Percentiles rank a stretch among this genome's conserved stretches.
These are phyloP conservation scores for Drosophila rhopaloa DNA, from an alignment of 1,140 invertebrate genomes.

Conservation along the genomic window DNA sequence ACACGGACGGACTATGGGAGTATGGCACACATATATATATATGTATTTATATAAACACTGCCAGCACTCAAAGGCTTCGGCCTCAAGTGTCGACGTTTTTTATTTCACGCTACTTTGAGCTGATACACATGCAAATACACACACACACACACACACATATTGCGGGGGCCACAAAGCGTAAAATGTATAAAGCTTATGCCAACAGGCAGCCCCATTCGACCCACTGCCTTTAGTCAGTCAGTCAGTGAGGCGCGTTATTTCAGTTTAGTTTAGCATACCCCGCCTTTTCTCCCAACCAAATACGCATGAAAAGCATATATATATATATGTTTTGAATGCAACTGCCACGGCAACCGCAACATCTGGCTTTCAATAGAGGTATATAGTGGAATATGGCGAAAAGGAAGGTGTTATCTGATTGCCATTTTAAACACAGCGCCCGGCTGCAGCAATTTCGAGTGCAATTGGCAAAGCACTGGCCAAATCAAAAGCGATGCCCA, in stretches of 20 bases:
- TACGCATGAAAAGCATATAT: slow-evolving; percentile 60
- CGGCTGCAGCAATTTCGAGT: slow-evolving; percentile 40
- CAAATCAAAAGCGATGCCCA: slow-evolving; percentile 59
- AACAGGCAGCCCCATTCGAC: slow-evolving; percentile 24
- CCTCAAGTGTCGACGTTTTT: slow-evolving; percentile 61
- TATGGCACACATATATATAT: neutral
- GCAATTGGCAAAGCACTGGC: slow-evolving; percentile 57
- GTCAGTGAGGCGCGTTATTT: slow-evolving; percentile 27
- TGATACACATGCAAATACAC: slow-evolving; percentile 69
- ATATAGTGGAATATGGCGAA: slow-evolving; percentile 29
- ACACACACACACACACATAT: slow-evolving; percentile 18
- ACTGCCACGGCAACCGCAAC: slow-evolving; percentile 21
- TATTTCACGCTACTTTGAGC: slow-evolving; percentile 64
- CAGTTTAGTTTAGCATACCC: slow-evolving; percentile 55
- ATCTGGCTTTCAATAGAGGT: slow-evolving; percentile 47
- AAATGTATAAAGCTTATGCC: slow-evolving; percentile 72
- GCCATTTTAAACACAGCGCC: slow-evolving; percentile 73
- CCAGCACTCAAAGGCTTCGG: slow-evolving; percentile 52
- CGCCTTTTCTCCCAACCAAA: neutral
- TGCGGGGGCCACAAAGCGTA: slow-evolving; percentile 67
- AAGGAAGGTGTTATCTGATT: slow-evolving; percentile 78
- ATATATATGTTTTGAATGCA: slow-evolving; percentile 65
- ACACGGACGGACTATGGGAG: slow-evolving; percentile 24
- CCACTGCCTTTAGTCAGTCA: slow-evolving; percentile 46
- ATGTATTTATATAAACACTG: slow-evolving; percentile 15